A percentile compares a stretch with the other conserved stretches of the same genome.
phyloP scores from a whole-genome alignment of 1,140 invertebrate genomes.

The Drosophila kikkawai region DNA sequence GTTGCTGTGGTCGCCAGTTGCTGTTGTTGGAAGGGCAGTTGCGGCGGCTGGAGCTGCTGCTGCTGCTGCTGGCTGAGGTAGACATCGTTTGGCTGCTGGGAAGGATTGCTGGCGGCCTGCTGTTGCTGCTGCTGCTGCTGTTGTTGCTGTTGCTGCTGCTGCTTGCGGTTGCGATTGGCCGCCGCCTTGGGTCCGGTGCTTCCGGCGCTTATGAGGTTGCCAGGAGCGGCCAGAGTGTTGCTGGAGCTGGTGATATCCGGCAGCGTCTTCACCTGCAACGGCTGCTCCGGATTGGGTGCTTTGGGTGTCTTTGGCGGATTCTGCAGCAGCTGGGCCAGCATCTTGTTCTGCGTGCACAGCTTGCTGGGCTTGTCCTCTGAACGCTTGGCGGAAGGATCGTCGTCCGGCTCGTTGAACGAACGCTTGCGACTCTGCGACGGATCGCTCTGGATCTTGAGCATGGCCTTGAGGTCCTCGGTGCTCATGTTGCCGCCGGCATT shows the following conservation, averaged over 20 bases:
- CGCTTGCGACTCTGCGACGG: conserved; percentile 88
- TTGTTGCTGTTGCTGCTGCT: conserved; percentile 75
- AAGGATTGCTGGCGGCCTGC: conserved; percentile 57
- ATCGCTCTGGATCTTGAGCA: conserved; percentile 86
- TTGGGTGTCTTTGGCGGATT: conserved; percentile 88
- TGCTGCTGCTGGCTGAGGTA: conserved; percentile 85
- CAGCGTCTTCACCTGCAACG: conserved; percentile 86
- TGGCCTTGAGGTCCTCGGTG: conserved; percentile 83
- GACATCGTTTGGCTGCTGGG: conserved; percentile 86
- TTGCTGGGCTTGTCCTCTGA: conserved; percentile 87
- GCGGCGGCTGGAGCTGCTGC: conserved; percentile 81
- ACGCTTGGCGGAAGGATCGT: conserved; percentile 87
- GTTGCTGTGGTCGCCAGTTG: conserved; percentile 79
- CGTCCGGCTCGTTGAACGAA: conserved; percentile 88
- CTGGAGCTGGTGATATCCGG: conserved; percentile 87
- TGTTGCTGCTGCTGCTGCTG: conserved; percentile 66
- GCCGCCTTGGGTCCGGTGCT: conserved; percentile 68
- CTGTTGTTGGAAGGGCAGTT: conserved; percentile 59
- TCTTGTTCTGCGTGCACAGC: conserved; percentile 93
- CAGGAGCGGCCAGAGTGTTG: conserved; percentile 65
- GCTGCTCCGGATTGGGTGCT: conserved; percentile 89
- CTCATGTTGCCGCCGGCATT: conserved; percentile 67
- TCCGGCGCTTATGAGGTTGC: conserved; percentile 70
- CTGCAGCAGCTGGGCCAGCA: conserved; percentile 93
- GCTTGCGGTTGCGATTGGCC: conserved; percentile 64